A percentile compares a stretch with the other conserved stretches of the same genome.
These are phyloP conservation scores for Planococcus citri DNA, from an alignment of 1,140 invertebrate species.

Conservation along the genomic window DNA sequence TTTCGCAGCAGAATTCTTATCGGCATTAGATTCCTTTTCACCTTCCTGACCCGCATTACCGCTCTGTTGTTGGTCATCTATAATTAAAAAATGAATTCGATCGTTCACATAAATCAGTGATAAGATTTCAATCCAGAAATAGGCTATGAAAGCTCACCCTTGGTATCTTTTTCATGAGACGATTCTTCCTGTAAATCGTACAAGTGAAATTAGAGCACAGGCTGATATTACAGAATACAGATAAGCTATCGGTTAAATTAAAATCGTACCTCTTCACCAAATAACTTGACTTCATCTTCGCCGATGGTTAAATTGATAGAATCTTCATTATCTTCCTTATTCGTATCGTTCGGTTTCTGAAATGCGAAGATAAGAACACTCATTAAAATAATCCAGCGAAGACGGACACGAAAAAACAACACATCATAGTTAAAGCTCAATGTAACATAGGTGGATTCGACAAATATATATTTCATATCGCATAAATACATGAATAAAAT, in stretches of 20 bases:
- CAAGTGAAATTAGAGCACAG: neutral
- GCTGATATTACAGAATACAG: neutral
- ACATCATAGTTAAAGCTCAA: too few relatives aligned
- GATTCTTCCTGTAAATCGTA: neutral
- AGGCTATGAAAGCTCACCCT: neutral
- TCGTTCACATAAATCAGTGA: too few relatives aligned
- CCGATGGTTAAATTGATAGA: constrained; percentile 67
- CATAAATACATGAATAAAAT: too few relatives aligned
- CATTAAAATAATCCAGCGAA: neutral
- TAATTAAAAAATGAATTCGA: neutral
- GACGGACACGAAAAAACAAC: too few relatives aligned
- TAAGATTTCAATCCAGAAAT: too few relatives aligned
- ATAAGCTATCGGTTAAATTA: too few relatives aligned
- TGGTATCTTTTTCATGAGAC: neutral
- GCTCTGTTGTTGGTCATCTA: neutral
- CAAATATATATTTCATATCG: too few relatives aligned
- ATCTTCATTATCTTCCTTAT: constrained; percentile 53
- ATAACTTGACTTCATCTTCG: constrained; percentile 61
- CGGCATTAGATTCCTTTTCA: neutral
- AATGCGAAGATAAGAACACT: constrained; percentile 22
- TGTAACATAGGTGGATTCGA: too few relatives aligned
- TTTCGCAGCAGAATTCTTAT: neutral
- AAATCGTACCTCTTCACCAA: constrained; percentile 53
- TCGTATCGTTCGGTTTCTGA: constrained; percentile 29
- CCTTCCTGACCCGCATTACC: neutral